Base-by-base conservation (phyloP, 2,113 vertebrate genomes). In the Xiphias gladius region DNA sequence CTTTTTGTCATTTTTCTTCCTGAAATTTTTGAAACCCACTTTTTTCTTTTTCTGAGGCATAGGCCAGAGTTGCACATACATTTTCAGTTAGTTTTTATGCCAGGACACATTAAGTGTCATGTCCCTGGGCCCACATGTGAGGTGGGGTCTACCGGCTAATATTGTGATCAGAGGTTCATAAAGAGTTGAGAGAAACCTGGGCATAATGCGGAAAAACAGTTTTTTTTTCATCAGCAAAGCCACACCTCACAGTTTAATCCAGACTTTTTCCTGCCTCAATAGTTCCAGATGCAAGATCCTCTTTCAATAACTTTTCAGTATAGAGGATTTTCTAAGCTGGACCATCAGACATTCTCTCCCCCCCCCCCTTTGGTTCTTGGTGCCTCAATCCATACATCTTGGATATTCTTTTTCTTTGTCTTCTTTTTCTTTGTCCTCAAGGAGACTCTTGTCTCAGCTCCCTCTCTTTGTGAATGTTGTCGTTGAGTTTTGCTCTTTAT, bases 81-180 rank as follows among this genome's bases (percentile, higher is more conserved):
- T 73, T 78, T 82, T 35, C 35, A 35, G 35, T 35, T 4, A 35
- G 35, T 35, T 35, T 35, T 35, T 63, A 41, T 57, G 72, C 24
- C 35, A 69, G 46, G 75, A 67, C 35, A 70, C 58, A 46, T 59
- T 54, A 65, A 72, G 46, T 52, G 22, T 63, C 22, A 52, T 41
- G 48, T 69, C 30, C 12, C 41, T 30, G 41, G 54, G 37, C 58
- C 80, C 37, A 4, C 35, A 35, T 7, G 35, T 35, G 35, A 35
- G 35, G 35, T 62, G 32, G 70, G 32, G 65, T 68, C 63, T 63
- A 22, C 37, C 26, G 24, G 28, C n/a, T 37, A 35, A 37, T 28
- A 22, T 59, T 35, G 35, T 35, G 35, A 35, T 35, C 35, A 35
- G 35, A 35, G 4, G 35, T 6, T 58, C 32, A 35, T 35, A 35